Evolutionary conservation across 2,113 vertebrate species (phyloP).

Genomic region (Clarias macrocephalus): DNA sequence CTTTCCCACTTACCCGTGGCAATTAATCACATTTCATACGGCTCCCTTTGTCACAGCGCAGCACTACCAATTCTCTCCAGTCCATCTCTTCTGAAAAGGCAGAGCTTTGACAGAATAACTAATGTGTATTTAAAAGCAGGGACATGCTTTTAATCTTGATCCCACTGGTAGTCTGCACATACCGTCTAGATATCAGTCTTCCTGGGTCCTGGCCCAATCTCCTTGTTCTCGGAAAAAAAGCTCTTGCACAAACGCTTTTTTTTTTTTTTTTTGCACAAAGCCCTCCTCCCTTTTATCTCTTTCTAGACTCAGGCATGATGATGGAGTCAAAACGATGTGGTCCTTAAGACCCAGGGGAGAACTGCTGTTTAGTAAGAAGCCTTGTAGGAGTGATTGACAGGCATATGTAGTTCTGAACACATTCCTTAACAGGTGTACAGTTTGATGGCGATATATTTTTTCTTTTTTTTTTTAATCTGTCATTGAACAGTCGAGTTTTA

Average conservation of each 20-base stretch:
- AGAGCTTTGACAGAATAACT: conserved; percentile 53
- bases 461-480: too few species aligned
- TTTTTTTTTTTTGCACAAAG: too few species aligned
- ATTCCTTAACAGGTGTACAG: too few species aligned
- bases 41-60: conserved; percentile 36
- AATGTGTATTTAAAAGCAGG: conserved; percentile 47
- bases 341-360: conserved; percentile 71
- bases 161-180: conserved; percentile 60
- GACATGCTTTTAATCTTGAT: conserved; percentile 66
- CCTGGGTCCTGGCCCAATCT: conserved; percentile 48
- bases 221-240: conserved; percentile 13
- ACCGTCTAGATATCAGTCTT: conserved; percentile 53
- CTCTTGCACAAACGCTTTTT: too few species aligned
- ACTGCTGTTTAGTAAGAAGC: conserved; percentile 61
- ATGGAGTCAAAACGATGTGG: conserved; percentile 75
- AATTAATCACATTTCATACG: conserved; percentile 48
- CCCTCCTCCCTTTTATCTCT: too few species aligned
- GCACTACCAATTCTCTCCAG: conserved; percentile 55
- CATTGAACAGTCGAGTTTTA: too few species aligned
- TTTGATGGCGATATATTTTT: too few species aligned
- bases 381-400: conserved; percentile 81
- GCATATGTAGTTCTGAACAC: conserved; percentile 87
- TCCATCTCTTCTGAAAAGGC: conserved; percentile 42
- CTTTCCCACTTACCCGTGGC: conserved; percentile 40
- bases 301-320: conserved; percentile 44